phyloP scores from a whole-genome alignment of 2,113 vertebrate genomes.

The Prochilodus magdalenae region DNA sequence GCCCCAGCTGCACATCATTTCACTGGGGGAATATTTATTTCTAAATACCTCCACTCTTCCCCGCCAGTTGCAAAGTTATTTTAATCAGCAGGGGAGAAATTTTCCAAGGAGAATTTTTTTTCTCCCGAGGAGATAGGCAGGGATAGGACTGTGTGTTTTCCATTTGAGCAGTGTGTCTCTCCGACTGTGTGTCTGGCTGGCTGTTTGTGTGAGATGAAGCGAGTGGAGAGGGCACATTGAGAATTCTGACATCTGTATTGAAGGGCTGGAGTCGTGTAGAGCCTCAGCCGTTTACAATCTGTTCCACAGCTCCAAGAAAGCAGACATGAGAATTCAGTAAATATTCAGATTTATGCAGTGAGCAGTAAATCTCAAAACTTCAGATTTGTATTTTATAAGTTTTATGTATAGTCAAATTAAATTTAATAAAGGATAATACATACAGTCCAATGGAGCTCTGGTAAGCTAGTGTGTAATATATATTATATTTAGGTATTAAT shows the following conservation, averaged over 20 bases:
- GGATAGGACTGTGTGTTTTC: slow-evolving; percentile 45
- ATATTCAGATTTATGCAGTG: not conserved
- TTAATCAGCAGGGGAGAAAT: slow-evolving; percentile 55
- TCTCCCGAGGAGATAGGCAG: slow-evolving; percentile 20
- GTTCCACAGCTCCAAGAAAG: not conserved
- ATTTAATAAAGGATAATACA: no score
- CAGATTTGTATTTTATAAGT: not conserved
- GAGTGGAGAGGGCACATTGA: not conserved
- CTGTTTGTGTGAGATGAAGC: not conserved
- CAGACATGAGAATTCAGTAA: not conserved
- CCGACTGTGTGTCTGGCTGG: slow-evolving; percentile 12
- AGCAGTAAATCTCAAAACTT: not conserved
- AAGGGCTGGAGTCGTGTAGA: slow-evolving; percentile 11
- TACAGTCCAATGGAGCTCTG: no score
- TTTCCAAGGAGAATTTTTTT: slow-evolving; percentile 43
- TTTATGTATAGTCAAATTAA: no score
- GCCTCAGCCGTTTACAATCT: not conserved
- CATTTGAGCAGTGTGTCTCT: slow-evolving; percentile 16
- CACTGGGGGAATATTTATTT: slow-evolving; percentile 62
- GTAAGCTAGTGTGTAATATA: no score
- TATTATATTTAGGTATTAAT: no score
- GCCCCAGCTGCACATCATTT: slow-evolving; percentile 58
- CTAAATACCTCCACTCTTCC: slow-evolving; percentile 61
- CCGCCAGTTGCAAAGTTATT: slow-evolving; percentile 49
- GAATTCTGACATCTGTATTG: slow-evolving; percentile 17